Evolutionary conservation across 1,140 invertebrate species (phyloP).

Genomic region (Oedothorax gibbosus): DNA sequence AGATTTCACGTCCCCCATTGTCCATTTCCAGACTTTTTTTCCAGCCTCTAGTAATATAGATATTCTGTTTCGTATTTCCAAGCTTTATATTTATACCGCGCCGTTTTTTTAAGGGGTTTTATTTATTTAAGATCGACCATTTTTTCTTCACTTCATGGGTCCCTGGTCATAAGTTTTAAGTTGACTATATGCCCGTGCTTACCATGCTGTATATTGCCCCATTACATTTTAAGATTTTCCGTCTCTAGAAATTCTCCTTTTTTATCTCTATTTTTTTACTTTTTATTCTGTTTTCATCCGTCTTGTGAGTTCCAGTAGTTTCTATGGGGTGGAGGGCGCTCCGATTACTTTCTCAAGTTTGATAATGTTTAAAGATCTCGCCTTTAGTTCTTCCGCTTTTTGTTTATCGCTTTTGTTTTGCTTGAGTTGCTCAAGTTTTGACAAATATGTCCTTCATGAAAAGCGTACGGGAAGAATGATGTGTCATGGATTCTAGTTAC

Average conservation of each 20-base stretch:
- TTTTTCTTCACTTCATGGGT: slow-evolving; percentile 53
- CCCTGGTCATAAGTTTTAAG: slow-evolving; percentile 49
- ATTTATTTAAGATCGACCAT: slow-evolving; percentile 27
- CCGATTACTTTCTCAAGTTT: slow-evolving; percentile 57
- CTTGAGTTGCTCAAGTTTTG: slow-evolving; percentile 50
- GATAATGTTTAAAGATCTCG: slow-evolving; percentile 51
- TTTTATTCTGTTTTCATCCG: slow-evolving; percentile 34
- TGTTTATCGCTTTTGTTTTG: slow-evolving; percentile 30
- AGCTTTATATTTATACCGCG: slow-evolving; percentile 48
- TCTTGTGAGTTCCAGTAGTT: slow-evolving; percentile 34
- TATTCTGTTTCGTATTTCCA: slow-evolving; percentile 53
- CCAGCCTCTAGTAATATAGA: slow-evolving; percentile 55
- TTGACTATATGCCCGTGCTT: slow-evolving; percentile 51
- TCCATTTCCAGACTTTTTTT: slow-evolving; percentile 42
- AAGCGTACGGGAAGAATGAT: slow-evolving; percentile 41
- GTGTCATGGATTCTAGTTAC: slow-evolving; percentile 35
- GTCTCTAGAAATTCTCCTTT: neutral
- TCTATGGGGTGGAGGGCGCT: slow-evolving; percentile 13
- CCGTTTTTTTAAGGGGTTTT: neutral
- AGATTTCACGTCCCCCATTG: slow-evolving; percentile 22
- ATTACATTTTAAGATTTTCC: slow-evolving; percentile 59
- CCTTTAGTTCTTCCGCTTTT: neutral
- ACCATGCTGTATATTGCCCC: slow-evolving; percentile 55
- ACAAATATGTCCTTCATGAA: slow-evolving; percentile 43
- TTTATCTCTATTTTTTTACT: slow-evolving; percentile 24